A percentile compares a stretch with the other conserved stretches of the same genome.
phyloP scores from a whole-genome alignment of 2,797 vertebrate genomes.

The Catostomus latipinnis region DNA sequence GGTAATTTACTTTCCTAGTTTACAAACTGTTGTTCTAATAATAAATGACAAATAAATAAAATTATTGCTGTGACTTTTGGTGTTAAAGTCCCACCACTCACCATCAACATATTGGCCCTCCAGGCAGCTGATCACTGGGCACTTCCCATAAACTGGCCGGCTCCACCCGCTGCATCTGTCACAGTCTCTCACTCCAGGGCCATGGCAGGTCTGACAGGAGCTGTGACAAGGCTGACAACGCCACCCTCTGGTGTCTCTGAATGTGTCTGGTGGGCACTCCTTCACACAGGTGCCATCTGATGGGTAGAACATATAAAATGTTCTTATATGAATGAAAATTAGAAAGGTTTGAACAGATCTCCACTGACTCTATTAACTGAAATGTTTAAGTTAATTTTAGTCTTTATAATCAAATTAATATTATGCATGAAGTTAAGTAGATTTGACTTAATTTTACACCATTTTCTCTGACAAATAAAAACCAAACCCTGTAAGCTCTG shows the following conservation, averaged over 20 bases:
- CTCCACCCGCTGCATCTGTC: conserved; percentile 74
- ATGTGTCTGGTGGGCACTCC: conserved; percentile 76
- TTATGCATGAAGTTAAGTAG: no score
- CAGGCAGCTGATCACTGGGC: conserved; percentile 75
- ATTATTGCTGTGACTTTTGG: background rate
- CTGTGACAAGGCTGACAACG: conserved; percentile 79
- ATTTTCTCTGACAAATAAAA: no score
- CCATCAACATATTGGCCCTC: conserved; percentile 78
- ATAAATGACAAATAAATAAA: background rate
- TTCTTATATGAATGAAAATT: background rate
- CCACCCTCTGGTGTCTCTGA: conserved; percentile 75
- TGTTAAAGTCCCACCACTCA: conserved; percentile 59
- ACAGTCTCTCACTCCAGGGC: conserved; percentile 74
- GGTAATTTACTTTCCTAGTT: background rate
- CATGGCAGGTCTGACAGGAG: conserved; percentile 77
- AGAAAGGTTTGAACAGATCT: no score
- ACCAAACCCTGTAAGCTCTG: no score
- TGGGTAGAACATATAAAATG: conserved; percentile 22
- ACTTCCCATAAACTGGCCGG: conserved; percentile 75
- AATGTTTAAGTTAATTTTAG: no score
- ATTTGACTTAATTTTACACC: no score
- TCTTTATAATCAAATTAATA: no score
- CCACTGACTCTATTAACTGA: no score
- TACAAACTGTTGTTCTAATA: background rate
- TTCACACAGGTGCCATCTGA: conserved; percentile 77